Percentiles rank a stretch among this genome's conserved stretches.
These are phyloP conservation scores for Drosophila cardini DNA, from an alignment of 1,140 invertebrate genomes.

Conservation along the genomic window DNA sequence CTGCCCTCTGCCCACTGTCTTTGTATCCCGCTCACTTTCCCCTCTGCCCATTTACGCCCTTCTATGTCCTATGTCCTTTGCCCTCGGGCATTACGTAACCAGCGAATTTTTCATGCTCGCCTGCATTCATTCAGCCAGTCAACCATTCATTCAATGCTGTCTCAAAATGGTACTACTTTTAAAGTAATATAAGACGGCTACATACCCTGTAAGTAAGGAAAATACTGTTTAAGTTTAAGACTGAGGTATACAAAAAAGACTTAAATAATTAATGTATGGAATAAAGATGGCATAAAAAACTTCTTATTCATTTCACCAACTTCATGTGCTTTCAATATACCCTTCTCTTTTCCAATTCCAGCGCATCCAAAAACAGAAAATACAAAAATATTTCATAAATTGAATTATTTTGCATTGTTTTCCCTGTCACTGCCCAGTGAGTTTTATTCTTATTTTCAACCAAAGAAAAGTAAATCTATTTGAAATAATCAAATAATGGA, in stretches of 20 bases:
- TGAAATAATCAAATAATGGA: constrained; percentile 16
- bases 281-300: too few species aligned
- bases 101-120: constrained; percentile 52
- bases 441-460: constrained; percentile 18
- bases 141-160: constrained; percentile 30
- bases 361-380: not conserved
- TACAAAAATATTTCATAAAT: constrained; percentile 70
- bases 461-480: constrained; percentile 32
- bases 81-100: constrained; percentile 4
- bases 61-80: not conserved
- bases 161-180: constrained; percentile 14
- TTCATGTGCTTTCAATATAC: not conserved
- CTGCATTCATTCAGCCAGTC: constrained; percentile 41
- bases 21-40: not conserved
- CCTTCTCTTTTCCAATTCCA: not conserved
- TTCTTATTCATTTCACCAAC: too few species aligned
- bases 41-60: not conserved
- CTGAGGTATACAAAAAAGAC: too few species aligned
- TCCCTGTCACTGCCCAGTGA: constrained; percentile 15
- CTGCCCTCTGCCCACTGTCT: constrained; percentile 37
- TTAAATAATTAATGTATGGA: too few species aligned
- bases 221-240: too few species aligned
- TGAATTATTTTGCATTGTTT: constrained; percentile 73
- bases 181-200: not conserved
- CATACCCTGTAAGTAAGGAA: not conserved